Percentiles rank a stretch among this genome's conserved stretches.
Conservation (phyloP, 1,140 invertebrate species). For the Drosophila asahinai region DNA sequence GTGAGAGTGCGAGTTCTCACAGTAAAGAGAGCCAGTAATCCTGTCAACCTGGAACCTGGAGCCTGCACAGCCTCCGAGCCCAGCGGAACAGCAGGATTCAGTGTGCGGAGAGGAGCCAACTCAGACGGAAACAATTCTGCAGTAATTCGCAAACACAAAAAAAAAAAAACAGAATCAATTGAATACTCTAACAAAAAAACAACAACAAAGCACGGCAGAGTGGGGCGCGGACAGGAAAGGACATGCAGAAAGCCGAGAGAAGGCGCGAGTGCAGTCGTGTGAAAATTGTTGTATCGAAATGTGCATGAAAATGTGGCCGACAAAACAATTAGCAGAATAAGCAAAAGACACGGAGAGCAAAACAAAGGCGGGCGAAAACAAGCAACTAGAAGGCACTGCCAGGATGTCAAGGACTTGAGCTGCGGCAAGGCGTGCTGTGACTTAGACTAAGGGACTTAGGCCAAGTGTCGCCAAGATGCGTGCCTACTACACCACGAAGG, state of each 20-base stretch:
- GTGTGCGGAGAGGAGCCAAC: slow-evolving; percentile 55
- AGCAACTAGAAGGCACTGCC: slow-evolving; percentile 6
- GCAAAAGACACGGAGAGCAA: slow-evolving; percentile 7
- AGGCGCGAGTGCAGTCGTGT: slow-evolving; percentile 52
- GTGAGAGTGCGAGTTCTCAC: neutral
- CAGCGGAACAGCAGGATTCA: slow-evolving; percentile 17
- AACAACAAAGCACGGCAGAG: neutral
- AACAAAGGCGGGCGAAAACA: slow-evolving; percentile 30
- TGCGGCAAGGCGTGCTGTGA: neutral
- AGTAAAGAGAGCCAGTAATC: slow-evolving; percentile 11
- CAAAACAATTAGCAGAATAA: slow-evolving; percentile 56
- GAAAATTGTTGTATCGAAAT: slow-evolving; percentile 67
- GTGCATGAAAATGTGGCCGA: slow-evolving; percentile 63
- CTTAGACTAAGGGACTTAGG: slow-evolving; percentile 14
- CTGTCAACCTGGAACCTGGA: slow-evolving; percentile 18
- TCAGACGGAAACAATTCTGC: slow-evolving; percentile 42
- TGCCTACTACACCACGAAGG: slow-evolving; percentile 74
- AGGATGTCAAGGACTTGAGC: slow-evolving; percentile 72
- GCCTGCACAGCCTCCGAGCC: slow-evolving; percentile 59
- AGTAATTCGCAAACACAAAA: slow-evolving; percentile 26
- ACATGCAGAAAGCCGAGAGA: neutral
- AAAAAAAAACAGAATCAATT: slow-evolving; percentile 18
- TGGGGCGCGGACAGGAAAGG: neutral
- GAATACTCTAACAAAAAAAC: slow-evolving; percentile 28
- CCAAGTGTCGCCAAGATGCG: slow-evolving; percentile 57